Evolutionary conservation across 2,888 invertebrate species (phyloP), one percentile per base, ranked within the genome.

Genomic region (Drosophila algonquin): DNA sequence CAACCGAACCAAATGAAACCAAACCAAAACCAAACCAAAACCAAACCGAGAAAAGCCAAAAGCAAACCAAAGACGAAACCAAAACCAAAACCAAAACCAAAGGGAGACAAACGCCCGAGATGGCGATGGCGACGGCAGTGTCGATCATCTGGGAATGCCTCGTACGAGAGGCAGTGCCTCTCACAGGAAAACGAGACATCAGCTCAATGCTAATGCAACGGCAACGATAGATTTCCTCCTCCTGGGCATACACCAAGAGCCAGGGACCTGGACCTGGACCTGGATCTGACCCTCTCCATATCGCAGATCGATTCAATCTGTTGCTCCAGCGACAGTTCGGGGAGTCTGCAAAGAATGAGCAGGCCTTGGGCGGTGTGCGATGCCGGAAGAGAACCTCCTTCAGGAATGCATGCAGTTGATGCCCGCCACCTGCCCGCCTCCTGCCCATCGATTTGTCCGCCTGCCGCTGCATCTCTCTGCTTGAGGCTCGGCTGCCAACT

Each of bases 1-100:
- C 77, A 80, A 53, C 58, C 21, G 18, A 47, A 63, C 73, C 65
- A 45, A 70, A 7, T 50, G 14, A 27, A 47, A 65, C 61, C 61
- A 50, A 55, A 54, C 45, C 58, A 58, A 50, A 55, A 54, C 45
- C 58, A 58, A 58, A 7, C 50, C 58, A 79, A 81, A 81, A 64
- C 68, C 73, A 56, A 71, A 75, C 79, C 67, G 61, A 63, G 50
- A 32, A 47, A 24, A 50, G 45, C 45, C 46, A 51, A 51, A 32
- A 32, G 35, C 21, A 53, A 53, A 56, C 47, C 40, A 35, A 14
- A 32, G 21, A 64, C 73, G 32, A 32, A 40, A 14, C 46, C 21
- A 30, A 60, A 60, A 44, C 44, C 40, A 35, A 27, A 63, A 64
- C 70, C 70, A 76, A 40, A 6, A 40, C 40, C 14, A 14, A 40